Conservation (phyloP, 2,888 invertebrate species). For the Caenorhabditis sp. region DNA sequence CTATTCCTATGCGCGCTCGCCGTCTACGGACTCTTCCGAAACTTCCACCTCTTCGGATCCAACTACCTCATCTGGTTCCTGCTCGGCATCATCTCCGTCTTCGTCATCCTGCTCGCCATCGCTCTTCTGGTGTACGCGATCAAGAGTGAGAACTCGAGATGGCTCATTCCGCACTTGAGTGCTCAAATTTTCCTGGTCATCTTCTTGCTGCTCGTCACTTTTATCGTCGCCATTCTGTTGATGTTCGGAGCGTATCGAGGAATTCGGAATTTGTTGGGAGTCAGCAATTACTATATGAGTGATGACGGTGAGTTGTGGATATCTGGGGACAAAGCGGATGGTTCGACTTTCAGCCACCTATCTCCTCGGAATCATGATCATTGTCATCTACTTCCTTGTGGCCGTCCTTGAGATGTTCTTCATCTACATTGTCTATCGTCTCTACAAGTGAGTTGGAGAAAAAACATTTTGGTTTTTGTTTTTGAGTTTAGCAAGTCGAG, state of each 20-base stretch:
- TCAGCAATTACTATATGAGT: slow-evolving; percentile 81
- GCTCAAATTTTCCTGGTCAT: slow-evolving; percentile 82
- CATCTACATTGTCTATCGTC: slow-evolving; percentile 82
- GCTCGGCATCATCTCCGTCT: slow-evolving; percentile 79
- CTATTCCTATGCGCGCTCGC: slow-evolving; percentile 80
- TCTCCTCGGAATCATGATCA: slow-evolving; percentile 80
- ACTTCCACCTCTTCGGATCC: slow-evolving; percentile 81
- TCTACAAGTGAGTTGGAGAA: slow-evolving; percentile 77
- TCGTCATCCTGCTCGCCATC: slow-evolving; percentile 81
- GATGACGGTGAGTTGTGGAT: slow-evolving; percentile 76
- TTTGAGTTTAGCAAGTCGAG: neutral
- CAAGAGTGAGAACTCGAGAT: slow-evolving; percentile 80
- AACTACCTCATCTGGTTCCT: slow-evolving; percentile 82
- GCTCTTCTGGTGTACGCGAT: slow-evolving; percentile 81
- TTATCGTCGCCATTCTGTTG: slow-evolving; percentile 80
- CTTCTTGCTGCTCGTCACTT: slow-evolving; percentile 80
- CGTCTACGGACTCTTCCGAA: slow-evolving; percentile 82
- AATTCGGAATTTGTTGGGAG: slow-evolving; percentile 81
- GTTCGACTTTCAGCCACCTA: slow-evolving; percentile 78
- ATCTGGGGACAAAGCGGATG: too few species aligned
- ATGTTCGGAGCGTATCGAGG: slow-evolving; percentile 81
- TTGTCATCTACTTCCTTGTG: slow-evolving; percentile 81
- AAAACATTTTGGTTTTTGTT: too few species aligned
- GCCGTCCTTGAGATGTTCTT: slow-evolving; percentile 82
- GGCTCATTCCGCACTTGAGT: slow-evolving; percentile 81